Conservation (phyloP, 2,888 invertebrate species). For the Athalia rosae region DNA sequence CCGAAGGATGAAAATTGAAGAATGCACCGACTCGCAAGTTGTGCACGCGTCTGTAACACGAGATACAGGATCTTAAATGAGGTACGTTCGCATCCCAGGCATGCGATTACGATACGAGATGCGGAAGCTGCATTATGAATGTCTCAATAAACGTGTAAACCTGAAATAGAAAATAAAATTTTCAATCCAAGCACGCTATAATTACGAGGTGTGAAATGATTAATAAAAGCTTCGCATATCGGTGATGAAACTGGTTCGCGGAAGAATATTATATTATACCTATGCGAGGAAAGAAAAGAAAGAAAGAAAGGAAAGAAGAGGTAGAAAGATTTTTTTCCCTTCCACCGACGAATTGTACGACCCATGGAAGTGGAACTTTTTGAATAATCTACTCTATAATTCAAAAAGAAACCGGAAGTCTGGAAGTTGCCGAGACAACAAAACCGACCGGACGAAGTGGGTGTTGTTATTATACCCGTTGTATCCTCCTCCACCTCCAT, state of each 20-base stretch:
- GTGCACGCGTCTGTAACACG: slow-evolving; percentile 2
- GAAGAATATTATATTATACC: no score
- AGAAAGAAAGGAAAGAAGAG: not conserved
- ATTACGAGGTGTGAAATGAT: no score
- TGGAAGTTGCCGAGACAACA: slow-evolving; percentile 9
- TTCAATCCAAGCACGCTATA: not conserved
- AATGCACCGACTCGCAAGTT: no score
- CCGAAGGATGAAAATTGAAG: no score
- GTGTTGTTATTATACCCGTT: slow-evolving; percentile 36
- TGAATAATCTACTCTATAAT: slow-evolving; percentile 8
- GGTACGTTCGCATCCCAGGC: not conserved
- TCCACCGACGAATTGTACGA: not conserved
- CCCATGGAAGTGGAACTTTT: slow-evolving; percentile 7
- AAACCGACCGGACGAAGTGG: slow-evolving; percentile 37
- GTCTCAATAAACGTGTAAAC: not conserved
- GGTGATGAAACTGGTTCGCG: not conserved
- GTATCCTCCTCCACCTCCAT: slow-evolving; percentile 26
- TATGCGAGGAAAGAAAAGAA: not conserved
- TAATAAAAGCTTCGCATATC: not conserved
- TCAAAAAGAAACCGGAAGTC: slow-evolving; percentile 39
- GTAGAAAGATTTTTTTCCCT: not conserved
- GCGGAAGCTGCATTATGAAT: slow-evolving; percentile 11
- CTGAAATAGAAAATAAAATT: not conserved
- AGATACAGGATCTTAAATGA: slow-evolving; percentile 3
- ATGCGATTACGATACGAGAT: slow-evolving; percentile 4